Percentiles rank a stretch among this genome's conserved stretches.
Conservation (phyloP, 2,888 invertebrate species). For the Drosophila koepferae region DNA sequence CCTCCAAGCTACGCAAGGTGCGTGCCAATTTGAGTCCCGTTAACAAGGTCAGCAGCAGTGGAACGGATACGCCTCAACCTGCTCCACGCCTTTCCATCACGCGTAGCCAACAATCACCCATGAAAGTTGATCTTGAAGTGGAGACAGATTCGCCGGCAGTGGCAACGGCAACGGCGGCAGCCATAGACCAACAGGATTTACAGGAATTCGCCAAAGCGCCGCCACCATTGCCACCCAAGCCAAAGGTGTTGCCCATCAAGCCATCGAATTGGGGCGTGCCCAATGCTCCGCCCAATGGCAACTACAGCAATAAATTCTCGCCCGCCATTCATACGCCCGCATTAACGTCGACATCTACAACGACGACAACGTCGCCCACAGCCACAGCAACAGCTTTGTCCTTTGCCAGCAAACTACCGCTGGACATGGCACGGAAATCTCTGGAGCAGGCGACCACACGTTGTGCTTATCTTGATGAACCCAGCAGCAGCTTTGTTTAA, state of each 20-base stretch:
- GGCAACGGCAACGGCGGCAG: neutral
- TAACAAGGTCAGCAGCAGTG: slow-evolving; percentile 59
- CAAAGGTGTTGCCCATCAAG: slow-evolving; percentile 89
- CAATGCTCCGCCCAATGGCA: slow-evolving; percentile 51
- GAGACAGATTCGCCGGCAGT: slow-evolving; percentile 52
- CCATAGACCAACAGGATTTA: slow-evolving; percentile 33
- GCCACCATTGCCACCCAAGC: slow-evolving; percentile 91
- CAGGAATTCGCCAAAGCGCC: slow-evolving; percentile 85
- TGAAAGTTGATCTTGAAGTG: slow-evolving; percentile 73
- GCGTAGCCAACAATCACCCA: slow-evolving; percentile 75
- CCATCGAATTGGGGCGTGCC: slow-evolving; percentile 87
- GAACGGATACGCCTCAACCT: slow-evolving; percentile 81
- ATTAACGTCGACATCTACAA: slow-evolving; percentile 23
- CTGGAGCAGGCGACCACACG: slow-evolving; percentile 75
- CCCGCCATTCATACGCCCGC: slow-evolving; percentile 49
- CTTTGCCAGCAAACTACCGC: slow-evolving; percentile 75
- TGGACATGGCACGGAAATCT: slow-evolving; percentile 64
- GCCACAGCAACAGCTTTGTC: slow-evolving; percentile 50
- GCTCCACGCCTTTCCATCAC: slow-evolving; percentile 82
- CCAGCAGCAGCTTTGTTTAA: slow-evolving; percentile 89
- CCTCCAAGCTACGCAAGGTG: slow-evolving; percentile 83
- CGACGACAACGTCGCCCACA: slow-evolving; percentile 48
- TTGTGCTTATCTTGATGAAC: slow-evolving; percentile 87
- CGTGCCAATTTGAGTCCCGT: slow-evolving; percentile 83
- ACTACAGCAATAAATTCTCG: slow-evolving; percentile 75